These are phyloP conservation scores for Hirtodrosophila cameraria DNA, from an alignment of 2,888 invertebrate genomes.

Conservation along the genomic window DNA sequence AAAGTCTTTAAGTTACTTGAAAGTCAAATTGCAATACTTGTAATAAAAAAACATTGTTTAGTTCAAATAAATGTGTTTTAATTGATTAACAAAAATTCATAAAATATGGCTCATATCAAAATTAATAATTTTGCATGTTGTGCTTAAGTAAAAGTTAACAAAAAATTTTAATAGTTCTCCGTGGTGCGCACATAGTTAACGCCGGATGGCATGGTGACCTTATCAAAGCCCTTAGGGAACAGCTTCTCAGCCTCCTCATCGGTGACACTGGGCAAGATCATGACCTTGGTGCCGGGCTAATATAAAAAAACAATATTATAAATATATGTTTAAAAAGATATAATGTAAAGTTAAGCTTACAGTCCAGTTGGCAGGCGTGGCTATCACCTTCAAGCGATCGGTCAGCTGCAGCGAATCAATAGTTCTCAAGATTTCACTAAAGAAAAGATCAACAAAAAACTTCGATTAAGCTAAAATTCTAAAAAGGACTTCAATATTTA, in stretches of 20 bases:
- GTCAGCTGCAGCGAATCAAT: conserved; percentile 93
- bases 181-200: conserved; percentile 90
- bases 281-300: conserved; percentile 90
- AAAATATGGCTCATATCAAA: background rate
- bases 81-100: background rate
- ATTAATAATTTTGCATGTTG: background rate
- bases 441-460: background rate
- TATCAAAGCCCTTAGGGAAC: conserved; percentile 89
- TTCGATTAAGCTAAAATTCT: background rate
- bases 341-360: conserved; percentile 84
- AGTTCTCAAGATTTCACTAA: conserved; percentile 92
- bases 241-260: conserved; percentile 87
- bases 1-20: conserved; percentile 13
- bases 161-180: conserved; percentile 85
- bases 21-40: too few relatives aligned
- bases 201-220: conserved; percentile 90
- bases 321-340: too few relatives aligned
- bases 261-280: conserved; percentile 90
- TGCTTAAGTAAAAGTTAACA: background rate
- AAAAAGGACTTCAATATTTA: background rate
- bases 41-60: too few relatives aligned
- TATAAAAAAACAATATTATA: background rate
- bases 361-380: conserved; percentile 95
- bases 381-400: conserved; percentile 88
- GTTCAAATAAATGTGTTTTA: too few relatives aligned